A percentile compares a stretch with the other conserved stretches of the same genome.
Conservation (phyloP, 2,113 vertebrate genomes). For the Lutjanus erythropterus region DNA sequence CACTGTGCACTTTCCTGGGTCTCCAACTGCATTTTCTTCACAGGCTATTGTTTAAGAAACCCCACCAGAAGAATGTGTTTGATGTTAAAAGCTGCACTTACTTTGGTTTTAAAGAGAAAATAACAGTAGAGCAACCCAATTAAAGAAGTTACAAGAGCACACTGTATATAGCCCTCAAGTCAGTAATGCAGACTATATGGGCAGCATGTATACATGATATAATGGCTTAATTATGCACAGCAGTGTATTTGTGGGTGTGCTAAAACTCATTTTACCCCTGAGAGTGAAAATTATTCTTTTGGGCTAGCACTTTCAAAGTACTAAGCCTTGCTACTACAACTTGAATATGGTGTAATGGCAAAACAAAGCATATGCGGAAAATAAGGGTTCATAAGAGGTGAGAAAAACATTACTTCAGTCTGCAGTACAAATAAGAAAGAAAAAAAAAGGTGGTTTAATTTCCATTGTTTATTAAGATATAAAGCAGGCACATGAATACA, state of each 20-base stretch:
- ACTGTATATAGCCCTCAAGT: slow-evolving; percentile 19
- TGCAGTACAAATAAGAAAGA: not conserved
- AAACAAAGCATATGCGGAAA: not conserved
- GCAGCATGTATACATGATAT: slow-evolving; percentile 4
- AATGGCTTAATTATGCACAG: slow-evolving; percentile 34
- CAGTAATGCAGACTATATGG: slow-evolving; percentile 12
- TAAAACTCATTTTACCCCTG: slow-evolving; percentile 17
- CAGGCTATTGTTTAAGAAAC: slow-evolving; percentile 25
- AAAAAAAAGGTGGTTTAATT: not conserved
- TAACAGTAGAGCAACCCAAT: slow-evolving; percentile 20
- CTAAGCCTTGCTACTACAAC: slow-evolving; percentile 1
- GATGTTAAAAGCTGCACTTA: slow-evolving; percentile 39
- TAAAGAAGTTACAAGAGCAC: slow-evolving; percentile 21
- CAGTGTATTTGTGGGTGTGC: not conserved
- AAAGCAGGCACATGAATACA: slow-evolving; percentile 78
- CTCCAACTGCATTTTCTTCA: slow-evolving; percentile 3
- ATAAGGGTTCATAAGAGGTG: not conserved
- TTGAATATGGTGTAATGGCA: slow-evolving; percentile 9
- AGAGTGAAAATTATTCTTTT: not conserved
- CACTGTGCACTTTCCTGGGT: slow-evolving; percentile 1
- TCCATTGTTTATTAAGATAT: slow-evolving; percentile 78
- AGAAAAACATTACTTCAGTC: not conserved
- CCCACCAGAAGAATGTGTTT: not conserved
- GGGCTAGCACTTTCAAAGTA: not conserved
- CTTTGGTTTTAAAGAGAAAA: not conserved